Percentiles rank a stretch among this genome's conserved stretches.
phyloP scores from a whole-genome alignment of 2,797 vertebrate species.

The Fringilla coelebs region DNA sequence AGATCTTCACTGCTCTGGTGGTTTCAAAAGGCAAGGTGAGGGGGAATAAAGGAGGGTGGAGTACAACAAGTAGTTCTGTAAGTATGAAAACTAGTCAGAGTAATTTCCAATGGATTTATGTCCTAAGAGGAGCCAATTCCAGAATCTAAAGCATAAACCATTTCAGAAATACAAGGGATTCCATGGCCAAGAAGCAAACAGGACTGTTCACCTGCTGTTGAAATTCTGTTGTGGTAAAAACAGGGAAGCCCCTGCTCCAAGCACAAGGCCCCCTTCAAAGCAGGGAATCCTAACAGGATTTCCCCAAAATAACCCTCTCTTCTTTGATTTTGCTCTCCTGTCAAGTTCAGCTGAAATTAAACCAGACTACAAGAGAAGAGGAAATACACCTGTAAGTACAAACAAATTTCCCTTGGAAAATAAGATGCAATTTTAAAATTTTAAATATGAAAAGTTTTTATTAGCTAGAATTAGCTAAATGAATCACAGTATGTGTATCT shows the following conservation, averaged over 20 bases:
- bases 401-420: neutral
- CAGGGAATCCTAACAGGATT: rapidly evolving
- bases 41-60: rapidly evolving
- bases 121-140: neutral
- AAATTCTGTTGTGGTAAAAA: neutral
- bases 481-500: neutral
- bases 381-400: neutral
- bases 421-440: neutral
- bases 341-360: neutral
- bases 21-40: neutral
- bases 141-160: neutral
- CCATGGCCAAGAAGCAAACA: neutral
- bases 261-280: neutral
- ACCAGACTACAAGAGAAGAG: neutral
- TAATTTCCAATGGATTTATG: neutral
- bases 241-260: neutral
- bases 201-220: neutral
- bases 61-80: neutral
- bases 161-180: neutral
- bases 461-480: neutral
- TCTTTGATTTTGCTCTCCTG: neutral
- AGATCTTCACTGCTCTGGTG: neutral
- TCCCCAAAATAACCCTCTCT: neutral
- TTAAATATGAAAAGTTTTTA: neutral
- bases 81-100: neutral